Evolutionary conservation across 2,888 invertebrate genomes (phyloP).

Genomic region (Hetaerina titia): DNA sequence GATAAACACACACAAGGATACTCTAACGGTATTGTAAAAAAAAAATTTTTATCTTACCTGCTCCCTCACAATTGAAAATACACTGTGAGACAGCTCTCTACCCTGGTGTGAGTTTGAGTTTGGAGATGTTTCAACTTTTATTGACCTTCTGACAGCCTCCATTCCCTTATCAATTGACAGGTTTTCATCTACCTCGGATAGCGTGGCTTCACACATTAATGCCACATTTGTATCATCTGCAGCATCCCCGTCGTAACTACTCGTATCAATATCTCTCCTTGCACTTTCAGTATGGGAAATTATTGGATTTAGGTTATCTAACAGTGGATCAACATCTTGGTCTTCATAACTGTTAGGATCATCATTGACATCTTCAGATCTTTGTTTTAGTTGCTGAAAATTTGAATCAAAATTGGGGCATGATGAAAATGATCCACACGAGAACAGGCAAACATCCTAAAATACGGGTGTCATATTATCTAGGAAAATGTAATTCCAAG

Average conservation of each 20-base stretch:
- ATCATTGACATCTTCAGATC: background rate
- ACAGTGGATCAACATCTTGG: background rate
- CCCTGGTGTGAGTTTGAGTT: conserved; percentile 12
- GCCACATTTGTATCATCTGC: conserved; percentile 52
- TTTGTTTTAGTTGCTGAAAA: conserved; percentile 36
- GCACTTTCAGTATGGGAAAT: conserved; percentile 30
- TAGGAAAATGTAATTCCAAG: background rate
- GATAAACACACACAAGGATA: too few relatives aligned
- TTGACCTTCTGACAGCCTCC: conserved; percentile 6
- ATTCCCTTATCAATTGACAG: conserved; percentile 26
- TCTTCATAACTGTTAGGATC: conserved; percentile 21
- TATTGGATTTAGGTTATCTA: background rate
- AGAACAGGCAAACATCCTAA: background rate
- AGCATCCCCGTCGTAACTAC: conserved; percentile 40
- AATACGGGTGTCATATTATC: background rate
- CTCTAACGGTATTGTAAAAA: background rate
- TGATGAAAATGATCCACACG: background rate
- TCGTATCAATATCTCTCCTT: conserved; percentile 34
- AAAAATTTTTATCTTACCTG: background rate
- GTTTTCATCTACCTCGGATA: conserved; percentile 49
- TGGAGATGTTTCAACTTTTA: background rate
- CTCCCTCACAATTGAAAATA: conserved; percentile 48
- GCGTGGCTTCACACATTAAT: conserved; percentile 52
- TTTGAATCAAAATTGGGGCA: background rate
- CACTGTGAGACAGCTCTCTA: conserved; percentile 1